These are phyloP conservation scores for Portunus trituberculatus DNA, from an alignment of 1,140 invertebrate genomes.

Conservation along the genomic window DNA sequence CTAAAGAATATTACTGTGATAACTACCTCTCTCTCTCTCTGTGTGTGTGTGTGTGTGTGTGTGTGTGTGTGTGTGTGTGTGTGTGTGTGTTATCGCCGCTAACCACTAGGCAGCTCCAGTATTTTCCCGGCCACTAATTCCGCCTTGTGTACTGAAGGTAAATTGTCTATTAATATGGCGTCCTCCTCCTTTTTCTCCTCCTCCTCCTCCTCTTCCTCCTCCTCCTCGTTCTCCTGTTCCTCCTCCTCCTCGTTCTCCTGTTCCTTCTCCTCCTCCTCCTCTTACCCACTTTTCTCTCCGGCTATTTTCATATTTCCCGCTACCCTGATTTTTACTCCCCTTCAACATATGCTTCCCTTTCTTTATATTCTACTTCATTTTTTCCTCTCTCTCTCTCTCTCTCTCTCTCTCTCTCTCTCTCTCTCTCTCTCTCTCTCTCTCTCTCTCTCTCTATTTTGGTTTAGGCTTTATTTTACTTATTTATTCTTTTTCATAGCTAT, in stretches of 20 bases:
- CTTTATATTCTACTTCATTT: neutral
- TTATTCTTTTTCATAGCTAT: no score
- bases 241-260: neutral
- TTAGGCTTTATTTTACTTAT: no score
- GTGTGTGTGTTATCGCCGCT: neutral
- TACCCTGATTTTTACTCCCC: neutral
- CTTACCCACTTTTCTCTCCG: neutral
- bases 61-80: constrained; percentile 9
- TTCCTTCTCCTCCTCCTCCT: no score
- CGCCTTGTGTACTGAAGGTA: neutral
- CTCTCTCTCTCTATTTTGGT: no score
- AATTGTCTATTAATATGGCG: neutral
- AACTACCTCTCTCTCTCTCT: neutral
- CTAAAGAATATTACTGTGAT: no score
- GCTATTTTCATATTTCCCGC: neutral
- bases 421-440: no score
- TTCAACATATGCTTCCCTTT: neutral
- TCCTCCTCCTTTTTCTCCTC: neutral
- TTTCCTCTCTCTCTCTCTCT: no score
- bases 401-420: no score
- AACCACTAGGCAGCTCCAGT: neutral
- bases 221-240: neutral
- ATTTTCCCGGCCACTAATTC: neutral
- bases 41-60: neutral
- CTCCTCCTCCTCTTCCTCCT: neutral